phyloP scores from a whole-genome alignment of 2,113 vertebrate genomes.

The Semnornis frantzii region DNA sequence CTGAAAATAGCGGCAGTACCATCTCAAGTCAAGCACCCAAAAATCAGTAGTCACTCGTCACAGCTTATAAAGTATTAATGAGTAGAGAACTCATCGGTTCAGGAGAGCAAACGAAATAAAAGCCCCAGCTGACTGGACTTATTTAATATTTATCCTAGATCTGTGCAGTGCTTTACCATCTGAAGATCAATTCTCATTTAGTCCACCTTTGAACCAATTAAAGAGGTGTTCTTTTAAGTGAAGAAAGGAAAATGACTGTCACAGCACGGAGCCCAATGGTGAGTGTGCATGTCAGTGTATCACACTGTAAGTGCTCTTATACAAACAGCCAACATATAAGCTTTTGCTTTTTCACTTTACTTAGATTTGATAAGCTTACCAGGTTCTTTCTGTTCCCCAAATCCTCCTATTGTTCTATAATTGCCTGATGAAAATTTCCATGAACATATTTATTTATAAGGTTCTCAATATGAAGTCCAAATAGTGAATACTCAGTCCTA shows the following conservation, averaged over 20 bases:
- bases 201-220: neutral
- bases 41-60: neutral
- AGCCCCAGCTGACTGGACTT: neutral
- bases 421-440: slow-evolving; percentile 1
- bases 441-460: neutral
- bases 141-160: neutral
- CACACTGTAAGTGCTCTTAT: neutral
- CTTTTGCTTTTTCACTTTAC: neutral
- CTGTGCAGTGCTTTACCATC: neutral
- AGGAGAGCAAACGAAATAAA: neutral
- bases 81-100: neutral
- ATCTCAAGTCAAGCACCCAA: neutral
- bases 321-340: neutral
- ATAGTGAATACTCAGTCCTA: neutral
- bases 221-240: rapidly evolving
- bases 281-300: neutral
- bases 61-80: neutral
- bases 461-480: neutral
- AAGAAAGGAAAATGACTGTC: neutral
- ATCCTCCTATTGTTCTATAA: neutral
- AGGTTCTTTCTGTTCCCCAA: neutral
- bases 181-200: neutral
- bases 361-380: neutral
- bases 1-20: neutral
- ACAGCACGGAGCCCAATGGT: neutral